These are phyloP conservation scores for Conus canariensis DNA, from an alignment of 2,888 invertebrate species.

Conservation along the genomic window DNA sequence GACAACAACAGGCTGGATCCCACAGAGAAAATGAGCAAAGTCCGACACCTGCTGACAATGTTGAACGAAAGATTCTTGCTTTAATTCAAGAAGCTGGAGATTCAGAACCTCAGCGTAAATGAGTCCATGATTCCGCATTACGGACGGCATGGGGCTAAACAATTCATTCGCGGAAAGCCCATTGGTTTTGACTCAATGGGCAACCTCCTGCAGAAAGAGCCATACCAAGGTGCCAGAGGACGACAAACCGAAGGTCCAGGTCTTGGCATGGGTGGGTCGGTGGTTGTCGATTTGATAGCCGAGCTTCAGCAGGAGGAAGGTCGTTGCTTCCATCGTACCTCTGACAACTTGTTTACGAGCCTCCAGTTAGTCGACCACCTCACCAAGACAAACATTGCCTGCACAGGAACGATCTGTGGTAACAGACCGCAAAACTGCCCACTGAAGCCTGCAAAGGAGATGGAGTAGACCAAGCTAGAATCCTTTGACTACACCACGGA, in stretches of 20 bases:
- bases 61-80: no score
- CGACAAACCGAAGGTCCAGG: constrained; percentile 7
- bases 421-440: no score
- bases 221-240: constrained; percentile 47
- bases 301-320: no score
- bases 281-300: no score
- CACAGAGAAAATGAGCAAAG: no score
- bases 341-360: no score
- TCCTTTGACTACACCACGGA: constrained; percentile 47
- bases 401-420: no score
- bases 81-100: no score
- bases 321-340: no score
- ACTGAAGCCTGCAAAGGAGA: neutral
- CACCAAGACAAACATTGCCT: no score
- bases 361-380: no score
- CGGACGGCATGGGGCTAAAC: neutral
- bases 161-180: neutral
- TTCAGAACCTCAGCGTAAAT: neutral
- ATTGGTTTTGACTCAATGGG: neutral
- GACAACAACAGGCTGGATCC: no score
- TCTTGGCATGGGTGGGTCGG: constrained; percentile 40
- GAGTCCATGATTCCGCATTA: neutral
- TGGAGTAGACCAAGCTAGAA: neutral
- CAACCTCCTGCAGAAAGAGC: constrained; percentile 44
- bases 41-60: neutral